phyloP scores from a whole-genome alignment of 2,113 vertebrate genomes.

The Calidris pygmaea region DNA sequence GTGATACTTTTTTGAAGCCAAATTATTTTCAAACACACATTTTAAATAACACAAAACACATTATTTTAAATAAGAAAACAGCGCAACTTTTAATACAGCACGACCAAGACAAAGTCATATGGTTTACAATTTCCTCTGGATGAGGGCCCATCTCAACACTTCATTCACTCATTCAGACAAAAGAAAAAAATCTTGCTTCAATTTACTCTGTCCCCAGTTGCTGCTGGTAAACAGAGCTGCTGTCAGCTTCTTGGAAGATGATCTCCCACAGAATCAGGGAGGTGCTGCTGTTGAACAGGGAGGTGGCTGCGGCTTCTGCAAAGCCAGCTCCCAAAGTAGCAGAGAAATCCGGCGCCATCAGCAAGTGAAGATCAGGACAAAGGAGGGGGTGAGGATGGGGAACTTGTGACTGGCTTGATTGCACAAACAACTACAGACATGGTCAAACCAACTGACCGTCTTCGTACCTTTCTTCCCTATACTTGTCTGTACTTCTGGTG shows the following conservation, averaged over 20 bases:
- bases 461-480: not conserved
- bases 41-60: not conserved
- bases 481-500: not conserved
- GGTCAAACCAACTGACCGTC: not conserved
- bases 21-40: not conserved
- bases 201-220: not conserved
- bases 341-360: not conserved
- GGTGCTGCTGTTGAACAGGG: not conserved
- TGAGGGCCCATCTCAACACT: not conserved
- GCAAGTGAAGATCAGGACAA: not conserved
- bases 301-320: not conserved
- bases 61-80: not conserved
- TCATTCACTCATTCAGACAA: not conserved
- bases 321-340: not conserved
- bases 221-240: not conserved
- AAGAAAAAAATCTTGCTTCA: not conserved
- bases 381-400: not conserved
- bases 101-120: not conserved
- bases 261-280: conserved; percentile 21
- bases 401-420: not conserved
- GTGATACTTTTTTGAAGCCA: not conserved
- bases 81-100: not conserved
- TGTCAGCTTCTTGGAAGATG: not conserved
- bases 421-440: not conserved
- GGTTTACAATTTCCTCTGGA: not conserved